A percentile compares a stretch with the other conserved stretches of the same genome.
Evolutionary conservation across 2,888 invertebrate genomes (phyloP).

Genomic region (Octonoba sinensis): DNA sequence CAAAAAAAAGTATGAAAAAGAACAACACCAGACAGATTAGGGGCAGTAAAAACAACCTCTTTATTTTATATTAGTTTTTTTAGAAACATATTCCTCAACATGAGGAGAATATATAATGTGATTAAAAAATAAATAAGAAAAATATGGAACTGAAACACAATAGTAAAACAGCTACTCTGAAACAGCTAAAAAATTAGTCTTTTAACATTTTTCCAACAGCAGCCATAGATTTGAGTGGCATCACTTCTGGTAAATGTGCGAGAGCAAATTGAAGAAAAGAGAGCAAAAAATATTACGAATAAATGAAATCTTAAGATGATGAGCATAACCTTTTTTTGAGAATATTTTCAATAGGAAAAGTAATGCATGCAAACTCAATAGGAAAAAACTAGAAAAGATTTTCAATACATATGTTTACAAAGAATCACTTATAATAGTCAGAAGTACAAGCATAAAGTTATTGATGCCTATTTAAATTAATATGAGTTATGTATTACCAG

Average conservation of each 20-base stretch:
- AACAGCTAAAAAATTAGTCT: constrained; percentile 56
- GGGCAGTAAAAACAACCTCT: constrained; percentile 42
- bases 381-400: too few relatives aligned
- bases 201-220: constrained; percentile 29
- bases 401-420: too few relatives aligned
- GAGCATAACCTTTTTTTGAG: too few relatives aligned
- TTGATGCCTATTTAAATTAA: too few relatives aligned
- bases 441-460: too few relatives aligned
- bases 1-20: too few relatives aligned
- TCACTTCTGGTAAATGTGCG: constrained; percentile 38
- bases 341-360: too few relatives aligned
- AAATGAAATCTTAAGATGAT: background rate
- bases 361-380: too few relatives aligned
- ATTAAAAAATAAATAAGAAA: constrained; percentile 62
- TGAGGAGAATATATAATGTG: constrained; percentile 61
- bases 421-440: too few relatives aligned
- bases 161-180: constrained; percentile 54
- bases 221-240: constrained; percentile 1
- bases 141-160: constrained; percentile 57
- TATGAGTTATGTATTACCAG: too few relatives aligned
- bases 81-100: constrained; percentile 61
- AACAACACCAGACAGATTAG: too few relatives aligned
- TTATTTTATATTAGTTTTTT: constrained; percentile 36
- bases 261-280: constrained; percentile 33
- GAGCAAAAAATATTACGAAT: background rate